These are phyloP conservation scores for Sericinus montela DNA, from an alignment of 2,888 invertebrate species.

Conservation along the genomic window DNA sequence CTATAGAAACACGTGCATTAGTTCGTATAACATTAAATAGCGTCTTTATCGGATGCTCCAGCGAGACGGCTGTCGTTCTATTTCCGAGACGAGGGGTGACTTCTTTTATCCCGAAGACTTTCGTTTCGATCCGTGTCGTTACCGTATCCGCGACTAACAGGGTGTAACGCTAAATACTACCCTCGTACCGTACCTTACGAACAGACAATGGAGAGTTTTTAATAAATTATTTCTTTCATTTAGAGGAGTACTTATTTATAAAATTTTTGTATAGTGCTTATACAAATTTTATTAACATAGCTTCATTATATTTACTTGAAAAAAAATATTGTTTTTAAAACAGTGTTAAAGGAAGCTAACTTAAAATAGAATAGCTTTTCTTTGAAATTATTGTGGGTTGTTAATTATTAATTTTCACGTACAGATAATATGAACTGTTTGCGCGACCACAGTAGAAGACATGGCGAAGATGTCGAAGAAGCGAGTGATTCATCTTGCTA, in stretches of 20 bases:
- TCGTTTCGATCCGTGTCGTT: constrained; percentile 28
- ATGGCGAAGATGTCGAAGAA: constrained; percentile 43
- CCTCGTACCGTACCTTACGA: background rate
- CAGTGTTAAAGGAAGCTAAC: no score
- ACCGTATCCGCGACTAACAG: constrained; percentile 23
- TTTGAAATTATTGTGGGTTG: no score
- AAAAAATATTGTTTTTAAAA: no score
- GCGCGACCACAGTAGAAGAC: constrained; percentile 41
- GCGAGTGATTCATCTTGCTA: constrained; percentile 53
- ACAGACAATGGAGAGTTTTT: background rate
- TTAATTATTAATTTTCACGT: background rate
- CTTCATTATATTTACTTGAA: no score
- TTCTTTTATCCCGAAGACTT: constrained; percentile 36
- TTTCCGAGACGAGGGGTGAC: constrained; percentile 62
- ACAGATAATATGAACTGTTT: constrained; percentile 60
- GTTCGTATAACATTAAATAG: constrained; percentile 44
- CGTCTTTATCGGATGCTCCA: constrained; percentile 54
- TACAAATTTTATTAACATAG: no score
- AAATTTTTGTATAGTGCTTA: no score
- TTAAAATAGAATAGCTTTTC: no score
- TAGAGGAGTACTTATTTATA: no score
- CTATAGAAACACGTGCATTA: constrained; percentile 39
- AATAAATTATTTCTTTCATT: no score
- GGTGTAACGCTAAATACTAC: constrained; percentile 7
- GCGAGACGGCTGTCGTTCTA: constrained; percentile 68